Base-by-base conservation (phyloP, 2,113 vertebrate species). In the Silurus asotus region DNA sequence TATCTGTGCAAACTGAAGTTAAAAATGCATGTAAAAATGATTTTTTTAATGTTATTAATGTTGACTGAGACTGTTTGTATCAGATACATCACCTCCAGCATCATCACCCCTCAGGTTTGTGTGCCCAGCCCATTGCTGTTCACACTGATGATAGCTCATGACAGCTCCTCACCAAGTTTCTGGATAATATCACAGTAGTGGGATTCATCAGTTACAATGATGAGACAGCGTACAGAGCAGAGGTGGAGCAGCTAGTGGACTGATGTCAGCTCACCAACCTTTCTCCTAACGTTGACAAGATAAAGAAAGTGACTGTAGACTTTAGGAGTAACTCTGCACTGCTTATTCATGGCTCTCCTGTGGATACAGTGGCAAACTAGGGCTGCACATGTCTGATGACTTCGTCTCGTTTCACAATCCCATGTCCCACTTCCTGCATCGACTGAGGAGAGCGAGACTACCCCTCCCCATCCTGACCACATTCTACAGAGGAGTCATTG, bases 301-400 rank as follows among this genome's bases (percentile, higher is more conserved):
- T 55, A 79, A 79, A 59, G 15, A 28, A 59, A n/a, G 55, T 59
- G 25, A 78, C 53, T 37, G 25, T 78, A 37, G 53, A 58, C 8
- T 58, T 58, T 58, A 58, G 53, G 15, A 79, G 45, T 45, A 45
- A 28, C 3, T 58, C 14, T 8, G 5, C 55, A 59, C 1, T 58
- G 53, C 25, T 37, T 25, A 28, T 78, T 55, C 53, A 9, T 58
- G 76, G 49, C 74, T 53, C 23, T 58, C 53, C 15, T 55, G 77
- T 59, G 77, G 25, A 56, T 51, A 56, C 14, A 5, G 51, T 77
- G 51, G 15, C 75, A 55, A 55, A 37, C 14, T 77, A 56, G 23
- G 51, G 55, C 74, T 77, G 55, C 77, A 79, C 25, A 55, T 76
- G 77, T 79, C 77, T 59, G 77, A 79, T 59, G 77, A 17, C 51